phyloP scores from a whole-genome alignment of 1,140 invertebrate species.

The Apis mellifera region DNA sequence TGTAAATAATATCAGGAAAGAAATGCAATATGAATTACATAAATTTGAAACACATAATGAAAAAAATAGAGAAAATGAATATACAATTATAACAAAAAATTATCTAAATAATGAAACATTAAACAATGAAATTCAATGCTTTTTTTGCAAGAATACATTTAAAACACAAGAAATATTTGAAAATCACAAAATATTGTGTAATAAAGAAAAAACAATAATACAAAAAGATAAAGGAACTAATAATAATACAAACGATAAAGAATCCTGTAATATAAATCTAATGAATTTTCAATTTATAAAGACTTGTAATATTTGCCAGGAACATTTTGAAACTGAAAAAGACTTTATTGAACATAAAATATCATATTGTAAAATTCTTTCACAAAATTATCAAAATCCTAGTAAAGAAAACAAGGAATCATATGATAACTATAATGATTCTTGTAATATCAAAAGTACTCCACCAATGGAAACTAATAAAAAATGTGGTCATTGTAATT shows the following conservation, averaged over 20 bases:
- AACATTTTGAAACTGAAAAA: conserved; percentile 34
- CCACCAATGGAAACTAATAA: conserved; percentile 42
- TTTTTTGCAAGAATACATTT: conserved; percentile 52
- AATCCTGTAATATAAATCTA: background rate
- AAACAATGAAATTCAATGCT: conserved; percentile 37
- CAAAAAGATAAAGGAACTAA: conserved; percentile 2
- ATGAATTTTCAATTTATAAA: conserved; percentile 3
- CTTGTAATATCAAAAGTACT: background rate
- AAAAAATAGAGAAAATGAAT: conserved; percentile 25
- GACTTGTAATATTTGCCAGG: conserved; percentile 12
- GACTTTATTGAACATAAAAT: conserved; percentile 32
- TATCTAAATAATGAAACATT: conserved; percentile 8
- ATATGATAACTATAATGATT: conserved; percentile 15
- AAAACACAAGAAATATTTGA: conserved; percentile 60
- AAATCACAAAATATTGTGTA: conserved; percentile 60
- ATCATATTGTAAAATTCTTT: conserved; percentile 6
- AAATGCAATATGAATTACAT: conserved; percentile 57
- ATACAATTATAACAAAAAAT: conserved; percentile 3
- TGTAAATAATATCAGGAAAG: conserved; percentile 29
- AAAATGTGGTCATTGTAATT: conserved; percentile 72
- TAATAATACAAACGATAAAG: background rate
- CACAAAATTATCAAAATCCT: conserved; percentile 4
- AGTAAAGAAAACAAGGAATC: conserved; percentile 28
- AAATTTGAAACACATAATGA: conserved; percentile 53
- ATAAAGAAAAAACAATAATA: conserved; percentile 4